A percentile compares a stretch with the other conserved stretches of the same genome.
Evolutionary conservation across 2,888 invertebrate genomes (phyloP).

Genomic region (Chorisops tibialis): DNA sequence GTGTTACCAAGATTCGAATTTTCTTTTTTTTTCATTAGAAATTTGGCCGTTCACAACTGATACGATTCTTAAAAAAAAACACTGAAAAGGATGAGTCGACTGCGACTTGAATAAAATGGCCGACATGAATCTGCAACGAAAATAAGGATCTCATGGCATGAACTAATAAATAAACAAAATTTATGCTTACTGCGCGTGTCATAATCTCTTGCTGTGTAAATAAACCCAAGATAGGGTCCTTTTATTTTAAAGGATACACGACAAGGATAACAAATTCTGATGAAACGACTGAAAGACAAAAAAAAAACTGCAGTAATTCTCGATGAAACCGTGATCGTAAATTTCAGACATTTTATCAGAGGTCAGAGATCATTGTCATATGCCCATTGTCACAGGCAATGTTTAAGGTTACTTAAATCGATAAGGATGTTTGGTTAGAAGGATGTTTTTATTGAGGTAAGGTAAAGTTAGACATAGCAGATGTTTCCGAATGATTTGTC

Average conservation of each 20-base stretch:
- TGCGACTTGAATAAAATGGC: too few species aligned
- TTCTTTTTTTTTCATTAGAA: too few species aligned
- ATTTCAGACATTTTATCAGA: constrained; percentile 19
- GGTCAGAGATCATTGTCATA: constrained; percentile 22
- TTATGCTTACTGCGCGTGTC: constrained; percentile 16
- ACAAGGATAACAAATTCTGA: too few species aligned
- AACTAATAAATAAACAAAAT: constrained; percentile 3
- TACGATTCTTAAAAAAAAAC: too few species aligned
- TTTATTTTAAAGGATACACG: too few species aligned
- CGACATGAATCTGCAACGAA: too few species aligned
- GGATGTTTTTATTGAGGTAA: too few species aligned
- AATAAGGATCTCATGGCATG: too few species aligned
- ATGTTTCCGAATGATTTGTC: constrained; percentile 16
- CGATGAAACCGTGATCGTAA: neutral
- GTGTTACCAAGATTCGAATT: too few species aligned
- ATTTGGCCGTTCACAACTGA: too few species aligned
- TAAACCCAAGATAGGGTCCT: neutral
- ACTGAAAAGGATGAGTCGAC: too few species aligned
- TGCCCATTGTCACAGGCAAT: constrained; percentile 18
- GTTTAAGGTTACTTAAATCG: constrained; percentile 18
- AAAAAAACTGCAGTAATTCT: constrained; percentile 4
- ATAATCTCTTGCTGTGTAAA: constrained; percentile 4
- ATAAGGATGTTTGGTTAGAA: neutral
- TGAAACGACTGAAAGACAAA: too few species aligned
- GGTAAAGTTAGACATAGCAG: neutral